Percentiles rank a stretch among this genome's conserved stretches.
Conservation (phyloP, 1,140 invertebrate genomes). For the Drosophila bipectinata region DNA sequence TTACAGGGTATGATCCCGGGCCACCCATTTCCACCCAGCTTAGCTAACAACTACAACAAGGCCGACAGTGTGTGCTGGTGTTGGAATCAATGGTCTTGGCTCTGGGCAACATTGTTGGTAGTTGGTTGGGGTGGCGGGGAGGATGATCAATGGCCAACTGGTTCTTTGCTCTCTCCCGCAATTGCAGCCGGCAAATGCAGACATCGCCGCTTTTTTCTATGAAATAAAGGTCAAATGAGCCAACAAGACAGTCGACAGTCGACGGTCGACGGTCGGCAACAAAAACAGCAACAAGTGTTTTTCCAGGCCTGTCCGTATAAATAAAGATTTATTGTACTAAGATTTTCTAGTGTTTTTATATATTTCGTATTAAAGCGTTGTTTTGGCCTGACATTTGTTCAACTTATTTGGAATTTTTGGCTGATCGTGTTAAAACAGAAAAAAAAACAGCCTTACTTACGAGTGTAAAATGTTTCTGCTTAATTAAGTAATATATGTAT, state of each 20-base stretch:
- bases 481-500: constrained; percentile 30
- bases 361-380: constrained; percentile 11
- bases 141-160: constrained; percentile 71
- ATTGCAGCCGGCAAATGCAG: constrained; percentile 66
- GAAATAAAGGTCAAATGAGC: constrained; percentile 70
- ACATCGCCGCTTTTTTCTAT: constrained; percentile 63
- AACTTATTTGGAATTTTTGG: constrained; percentile 55
- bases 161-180: constrained; percentile 70
- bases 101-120: constrained; percentile 33
- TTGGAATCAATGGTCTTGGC: constrained; percentile 39
- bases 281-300: constrained; percentile 71
- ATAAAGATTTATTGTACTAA: constrained; percentile 66
- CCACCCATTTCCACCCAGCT: constrained; percentile 7
- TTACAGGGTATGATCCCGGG: constrained; percentile 23
- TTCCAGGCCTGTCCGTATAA: constrained; percentile 31
- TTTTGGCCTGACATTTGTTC: constrained; percentile 58
- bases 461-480: constrained; percentile 27
- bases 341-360: constrained; percentile 53
- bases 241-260: constrained; percentile 45
- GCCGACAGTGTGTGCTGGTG: constrained; percentile 33
- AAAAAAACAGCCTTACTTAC: constrained; percentile 33
- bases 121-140: not conserved
- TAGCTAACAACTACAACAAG: constrained; percentile 54
- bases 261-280: constrained; percentile 20
- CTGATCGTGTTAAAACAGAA: constrained; percentile 15